Evolutionary conservation across 2,113 vertebrate species (phyloP), one percentile per base, ranked within the genome.

Genomic region (Lampris incognitus): DNA sequence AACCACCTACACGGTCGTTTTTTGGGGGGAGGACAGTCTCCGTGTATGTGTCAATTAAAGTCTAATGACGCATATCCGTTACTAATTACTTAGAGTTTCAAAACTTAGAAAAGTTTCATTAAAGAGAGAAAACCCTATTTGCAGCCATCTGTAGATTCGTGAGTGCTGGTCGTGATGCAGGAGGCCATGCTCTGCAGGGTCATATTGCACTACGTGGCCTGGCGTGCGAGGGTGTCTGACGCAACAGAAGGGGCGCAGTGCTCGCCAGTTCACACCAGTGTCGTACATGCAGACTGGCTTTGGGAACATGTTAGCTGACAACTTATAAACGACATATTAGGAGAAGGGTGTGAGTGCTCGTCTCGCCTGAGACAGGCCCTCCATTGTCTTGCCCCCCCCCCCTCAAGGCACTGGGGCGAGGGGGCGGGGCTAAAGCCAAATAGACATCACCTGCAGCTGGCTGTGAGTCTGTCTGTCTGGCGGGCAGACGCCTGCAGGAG

Each of bases 371-470:
- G 76, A 90, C 87, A 92, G 83, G 79, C 74, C 9, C 77, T 69
- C 61, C 85, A 89, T 92, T 92, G 87, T 92, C 77, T 68, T 83
- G 65, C 63, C 60, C 44, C 6, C 46, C 1, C 78, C 79, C 84
- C n/a, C n/a, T n/a, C 36, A 40, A 40, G 88, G 87, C 81, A 3
- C 41, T 42, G 44, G 62, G 41, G 39, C 24, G 54, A 24, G 60
- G 40, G 54, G 78, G 79, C 0, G 24, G 75, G 74, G 42, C n/a
- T 66, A 66, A 24, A 68, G 75, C 88, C 87, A 89, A 85, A 85
- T 71, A 66, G 61, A 74, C 74, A 87, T 89, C 86, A 92, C 91
- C 89, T 92, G 87, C 79, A 70, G 74, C 66, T 81, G 83, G 77
- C 82, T 54, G 4, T 48, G 3, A 60, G 74, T 74, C 74, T 64